Evolutionary conservation across 2,113 vertebrate species (phyloP).

Genomic region (Hippopotamus amphibius): DNA sequence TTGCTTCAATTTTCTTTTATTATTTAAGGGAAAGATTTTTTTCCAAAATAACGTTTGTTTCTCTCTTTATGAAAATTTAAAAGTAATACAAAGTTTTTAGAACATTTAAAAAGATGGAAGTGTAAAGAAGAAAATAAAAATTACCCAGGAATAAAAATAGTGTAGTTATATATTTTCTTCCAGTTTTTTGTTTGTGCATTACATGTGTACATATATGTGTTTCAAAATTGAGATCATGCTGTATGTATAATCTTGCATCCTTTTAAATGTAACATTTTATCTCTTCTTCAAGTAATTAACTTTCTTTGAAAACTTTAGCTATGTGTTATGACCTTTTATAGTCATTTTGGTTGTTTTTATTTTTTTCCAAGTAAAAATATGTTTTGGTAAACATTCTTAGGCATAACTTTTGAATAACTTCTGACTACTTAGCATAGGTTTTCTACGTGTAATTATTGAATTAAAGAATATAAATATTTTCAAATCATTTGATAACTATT

Average conservation of each 20-base stretch:
- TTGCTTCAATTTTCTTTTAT: neutral
- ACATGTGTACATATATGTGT: neutral
- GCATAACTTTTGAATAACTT: neutral
- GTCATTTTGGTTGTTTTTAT: constrained; percentile 15
- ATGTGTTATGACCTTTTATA: neutral
- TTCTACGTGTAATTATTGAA: constrained; percentile 25
- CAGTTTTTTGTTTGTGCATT: neutral
- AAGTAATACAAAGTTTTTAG: neutral
- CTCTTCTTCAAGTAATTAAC: neutral
- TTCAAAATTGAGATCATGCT: constrained; percentile 30
- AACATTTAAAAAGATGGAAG: neutral
- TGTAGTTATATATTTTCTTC: neutral
- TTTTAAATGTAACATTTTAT: neutral
- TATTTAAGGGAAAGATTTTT: constrained; percentile 22
- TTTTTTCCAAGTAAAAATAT: constrained; percentile 18
- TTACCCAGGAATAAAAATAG: neutral
- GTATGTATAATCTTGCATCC: neutral
- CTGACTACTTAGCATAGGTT: neutral
- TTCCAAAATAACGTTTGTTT: constrained; percentile 28
- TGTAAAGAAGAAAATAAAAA: neutral
- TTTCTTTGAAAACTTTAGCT: constrained; percentile 42
- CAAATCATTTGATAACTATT: neutral
- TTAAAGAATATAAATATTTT: constrained; percentile 36
- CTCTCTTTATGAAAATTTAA: neutral
- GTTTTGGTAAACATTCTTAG: neutral